Conservation (phyloP, 2,797 vertebrate species). For the Phylloscopus collybita region DNA sequence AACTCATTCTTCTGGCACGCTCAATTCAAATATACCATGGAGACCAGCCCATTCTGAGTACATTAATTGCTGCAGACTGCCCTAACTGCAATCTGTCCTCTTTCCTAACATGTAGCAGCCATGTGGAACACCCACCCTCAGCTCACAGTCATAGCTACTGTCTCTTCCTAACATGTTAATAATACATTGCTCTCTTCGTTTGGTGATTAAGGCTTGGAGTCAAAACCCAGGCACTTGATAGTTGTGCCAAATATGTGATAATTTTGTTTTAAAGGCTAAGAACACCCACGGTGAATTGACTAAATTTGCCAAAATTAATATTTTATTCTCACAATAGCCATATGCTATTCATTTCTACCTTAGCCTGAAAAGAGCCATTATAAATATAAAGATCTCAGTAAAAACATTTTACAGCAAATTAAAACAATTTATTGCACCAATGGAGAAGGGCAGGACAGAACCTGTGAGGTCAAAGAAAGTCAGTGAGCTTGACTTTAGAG, state of each 20-base stretch:
- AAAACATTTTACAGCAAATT: slow-evolving; percentile 61
- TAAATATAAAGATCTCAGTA: slow-evolving; percentile 51
- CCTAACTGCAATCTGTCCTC: neutral
- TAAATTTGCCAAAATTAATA: slow-evolving; percentile 72
- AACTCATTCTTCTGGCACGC: neutral
- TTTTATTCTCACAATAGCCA: slow-evolving; percentile 66
- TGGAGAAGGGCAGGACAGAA: slow-evolving; percentile 22
- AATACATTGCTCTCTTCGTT: slow-evolving; percentile 38
- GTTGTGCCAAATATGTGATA: slow-evolving; percentile 64
- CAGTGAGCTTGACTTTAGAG: neutral
- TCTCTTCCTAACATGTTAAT: slow-evolving; percentile 21
- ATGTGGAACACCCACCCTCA: neutral
- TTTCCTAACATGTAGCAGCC: neutral
- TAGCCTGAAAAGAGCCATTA: slow-evolving; percentile 61
- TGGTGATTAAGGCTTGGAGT: slow-evolving; percentile 53
- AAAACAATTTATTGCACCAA: slow-evolving; percentile 48
- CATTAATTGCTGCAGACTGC: neutral
- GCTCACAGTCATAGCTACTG: slow-evolving; percentile 5
- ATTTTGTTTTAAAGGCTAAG: slow-evolving; percentile 66
- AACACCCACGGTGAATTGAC: slow-evolving; percentile 63
- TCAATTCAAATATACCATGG: neutral
- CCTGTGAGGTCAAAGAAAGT: slow-evolving; percentile 28
- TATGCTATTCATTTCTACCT: slow-evolving; percentile 70
- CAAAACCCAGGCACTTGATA: slow-evolving; percentile 37
- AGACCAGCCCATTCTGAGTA: neutral